phyloP scores from a whole-genome alignment of 1,140 invertebrate species.

The Scaptomyza graminum region DNA sequence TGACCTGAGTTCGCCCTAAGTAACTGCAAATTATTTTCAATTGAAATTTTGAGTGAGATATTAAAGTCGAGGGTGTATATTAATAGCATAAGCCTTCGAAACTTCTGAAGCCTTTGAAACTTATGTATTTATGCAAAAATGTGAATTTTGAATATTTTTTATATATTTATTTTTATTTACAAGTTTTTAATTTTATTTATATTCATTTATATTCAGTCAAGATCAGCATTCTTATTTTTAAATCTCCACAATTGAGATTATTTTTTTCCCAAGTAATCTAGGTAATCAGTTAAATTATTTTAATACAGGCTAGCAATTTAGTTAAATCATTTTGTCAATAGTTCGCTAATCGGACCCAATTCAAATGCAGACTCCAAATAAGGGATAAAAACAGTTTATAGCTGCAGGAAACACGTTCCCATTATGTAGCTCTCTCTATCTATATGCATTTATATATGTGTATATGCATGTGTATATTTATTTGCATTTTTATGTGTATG shows the following conservation, averaged over 20 bases:
- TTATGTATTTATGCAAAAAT: too few species aligned
- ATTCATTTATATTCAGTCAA: too few species aligned
- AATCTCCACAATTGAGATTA: too few species aligned
- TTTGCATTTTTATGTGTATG: neutral
- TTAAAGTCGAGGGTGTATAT: neutral
- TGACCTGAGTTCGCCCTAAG: neutral
- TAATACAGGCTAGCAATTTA: conserved; percentile 48
- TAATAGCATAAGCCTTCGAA: too few species aligned
- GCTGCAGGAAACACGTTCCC: conserved; percentile 61
- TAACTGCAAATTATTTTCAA: neutral
- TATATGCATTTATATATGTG: neutral
- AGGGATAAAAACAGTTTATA: conserved; percentile 39
- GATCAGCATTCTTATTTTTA: too few species aligned
- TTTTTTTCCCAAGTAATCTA: conserved; percentile 55
- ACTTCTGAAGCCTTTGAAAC: too few species aligned
- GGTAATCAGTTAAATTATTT: conserved; percentile 29
- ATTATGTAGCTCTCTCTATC: conserved; percentile 31
- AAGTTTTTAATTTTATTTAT: too few species aligned
- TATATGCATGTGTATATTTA: conserved; percentile 22
- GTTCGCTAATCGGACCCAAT: conserved; percentile 52
- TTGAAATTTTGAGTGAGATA: neutral
- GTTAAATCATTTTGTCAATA: conserved; percentile 66
- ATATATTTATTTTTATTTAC: too few species aligned
- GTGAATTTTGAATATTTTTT: too few species aligned
- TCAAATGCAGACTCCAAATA: conserved; percentile 5